Base-by-base conservation (phyloP, 2,113 vertebrate genomes). In the Nibea coibor region DNA sequence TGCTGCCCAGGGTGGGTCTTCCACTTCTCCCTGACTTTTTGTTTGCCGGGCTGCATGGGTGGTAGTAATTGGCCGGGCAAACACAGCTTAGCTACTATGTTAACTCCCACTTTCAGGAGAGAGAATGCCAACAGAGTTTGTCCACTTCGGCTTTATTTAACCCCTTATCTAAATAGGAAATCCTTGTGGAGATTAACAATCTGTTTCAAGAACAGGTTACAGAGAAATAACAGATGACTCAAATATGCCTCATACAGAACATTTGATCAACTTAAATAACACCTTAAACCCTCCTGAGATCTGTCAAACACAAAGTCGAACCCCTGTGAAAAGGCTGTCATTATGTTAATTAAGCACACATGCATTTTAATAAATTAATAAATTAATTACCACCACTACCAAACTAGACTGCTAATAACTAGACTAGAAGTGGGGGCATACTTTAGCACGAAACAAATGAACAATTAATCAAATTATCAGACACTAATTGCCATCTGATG, bases 1-100 rank as follows among this genome's bases (percentile, higher is more conserved):
- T 0, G 54, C 64, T 67, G 89, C 91, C 91, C 86, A 85, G 90
- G 87, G 84, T 89, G 89, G 87, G 76, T 86, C 88, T 53, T 83
- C 73, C 48, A 81, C 81, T 86, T 81, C 56, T 84, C 67, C 78
- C 48, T 78, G 66, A 71, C 26, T 76, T 77, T 82, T 78, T 83
- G 78, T 90, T 89, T 75, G 54, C 75, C 65, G 58, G 15, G 22
- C 19, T 76, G 54, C 24, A 61, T 68, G 72, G 39, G 22, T 84
- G 80, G 61, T 50, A 62, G 77, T 16, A 14, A 9, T 19, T 19
- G 20, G 19, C 24, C 28, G 72, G 80, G 71, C 72, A 86, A 70
- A 73, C 84, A 70, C 47, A 17, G 62, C 11, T 28, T 42, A 17
- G 62, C 14, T 28, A 15, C 61, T 22, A 14, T 35, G 31, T 62